Evolutionary conservation across 2,797 vertebrate genomes (phyloP), one percentile per base, ranked within the genome.

Genomic region (Tenualosa thibaudeaui): DNA sequence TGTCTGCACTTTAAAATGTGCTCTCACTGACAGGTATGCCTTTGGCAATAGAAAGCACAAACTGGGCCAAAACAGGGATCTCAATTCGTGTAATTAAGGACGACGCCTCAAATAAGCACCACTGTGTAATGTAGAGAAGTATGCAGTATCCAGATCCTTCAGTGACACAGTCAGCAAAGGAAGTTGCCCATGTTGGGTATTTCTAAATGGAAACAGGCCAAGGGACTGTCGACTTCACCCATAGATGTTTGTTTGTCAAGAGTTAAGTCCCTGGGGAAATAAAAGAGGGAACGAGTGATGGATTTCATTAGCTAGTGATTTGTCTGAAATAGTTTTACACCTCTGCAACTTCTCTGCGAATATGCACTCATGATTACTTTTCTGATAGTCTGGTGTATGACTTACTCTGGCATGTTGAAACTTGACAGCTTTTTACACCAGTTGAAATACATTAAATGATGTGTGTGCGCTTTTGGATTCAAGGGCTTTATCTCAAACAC

Each of bases 291-390:
- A 78, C 19, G 17, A 17, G 15, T 46, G 40, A 22, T 78, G 71
- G 71, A 46, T 78, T 78, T 78, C 37, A 78, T 78, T 40, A 75
- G 17, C 68, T 43, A 46, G 71, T 78, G 40, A 46, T 78, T 46
- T 78, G 1, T 17, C 17, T 15, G 15, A 75, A 75, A 78, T 78
- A 17, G 17, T 17, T 78, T 78, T 78, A 6, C 19, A 40, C 37
- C 31, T 13, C 2, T 71, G 65, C 65, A 6, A 65, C 8, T 31
- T 43, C 71, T 43, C 37, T 46, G 71, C 2, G 22, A 19, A 17
- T 40, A 46, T 40, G 22, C 31, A 78, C 71, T 46, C 0, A 1
- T 78, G 40, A 78, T 78, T 78, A 46, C 71, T 46, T 78, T 19
- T 46, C 71, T 78, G 71, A 40, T 9, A 8, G 37, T 78, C 6